Conservation (phyloP, 2,113 vertebrate genomes). For the Fukomys damarensis region DNA sequence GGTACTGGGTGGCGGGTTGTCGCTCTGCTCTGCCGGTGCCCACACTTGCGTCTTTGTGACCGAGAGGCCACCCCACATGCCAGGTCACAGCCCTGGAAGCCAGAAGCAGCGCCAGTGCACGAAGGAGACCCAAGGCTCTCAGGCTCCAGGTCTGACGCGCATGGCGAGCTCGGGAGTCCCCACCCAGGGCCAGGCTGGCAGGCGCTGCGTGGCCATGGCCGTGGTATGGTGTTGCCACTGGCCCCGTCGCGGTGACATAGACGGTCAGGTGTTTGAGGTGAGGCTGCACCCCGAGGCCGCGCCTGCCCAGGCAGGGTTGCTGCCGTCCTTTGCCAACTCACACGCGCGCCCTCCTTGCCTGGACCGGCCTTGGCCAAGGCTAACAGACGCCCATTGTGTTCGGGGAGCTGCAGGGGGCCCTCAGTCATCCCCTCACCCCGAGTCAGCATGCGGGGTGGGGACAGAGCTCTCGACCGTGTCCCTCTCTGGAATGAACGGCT, state of each 20-base stretch:
- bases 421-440: neutral
- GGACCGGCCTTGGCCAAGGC: constrained; percentile 1
- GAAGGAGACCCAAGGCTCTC: neutral
- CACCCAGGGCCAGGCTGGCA: neutral
- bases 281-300: fast-evolving
- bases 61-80: neutral
- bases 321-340: neutral
- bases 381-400: constrained; percentile 67
- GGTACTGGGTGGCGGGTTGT: fast-evolving
- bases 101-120: neutral
- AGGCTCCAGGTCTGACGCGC: neutral
- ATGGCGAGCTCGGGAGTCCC: neutral
- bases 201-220: neutral
- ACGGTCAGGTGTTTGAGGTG: neutral
- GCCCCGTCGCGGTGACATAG: neutral
- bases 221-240: neutral
- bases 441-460: neutral
- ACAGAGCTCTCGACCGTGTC: neutral
- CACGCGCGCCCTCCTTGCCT: constrained; percentile 45
- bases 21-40: no score
- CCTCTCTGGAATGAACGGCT: neutral
- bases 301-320: constrained; percentile 68
- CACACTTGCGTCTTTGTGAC: no score
- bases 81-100: neutral
- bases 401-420: neutral